These are phyloP conservation scores for Cinara cedri DNA, from an alignment of 2,888 invertebrate species.

Conservation along the genomic window DNA sequence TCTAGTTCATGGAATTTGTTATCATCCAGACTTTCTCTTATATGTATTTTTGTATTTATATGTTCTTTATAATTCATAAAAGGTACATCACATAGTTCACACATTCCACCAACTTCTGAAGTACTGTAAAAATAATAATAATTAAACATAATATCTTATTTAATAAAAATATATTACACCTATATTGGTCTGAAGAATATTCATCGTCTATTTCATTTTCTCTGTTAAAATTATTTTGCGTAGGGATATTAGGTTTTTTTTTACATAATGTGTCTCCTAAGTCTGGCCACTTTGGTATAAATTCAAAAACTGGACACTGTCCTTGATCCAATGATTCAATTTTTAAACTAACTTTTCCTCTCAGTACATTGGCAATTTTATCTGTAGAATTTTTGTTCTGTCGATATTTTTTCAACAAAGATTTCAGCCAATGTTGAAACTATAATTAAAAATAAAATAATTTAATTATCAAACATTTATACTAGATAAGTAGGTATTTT, in stretches of 20 bases:
- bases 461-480: neutral
- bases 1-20: conserved; percentile 40
- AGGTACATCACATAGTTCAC: conserved; percentile 49
- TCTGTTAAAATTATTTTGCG: neutral
- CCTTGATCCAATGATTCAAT: conserved; percentile 47
- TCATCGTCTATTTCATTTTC: conserved; percentile 19
- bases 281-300: conserved; percentile 52
- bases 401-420: conserved; percentile 33
- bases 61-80: conserved; percentile 55
- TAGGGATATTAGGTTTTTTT: conserved; percentile 6
- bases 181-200: conserved; percentile 45
- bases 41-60: conserved; percentile 51
- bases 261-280: conserved; percentile 44
- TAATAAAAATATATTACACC: conserved; percentile 20
- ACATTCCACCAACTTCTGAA: conserved; percentile 53
- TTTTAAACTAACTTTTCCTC: conserved; percentile 53
- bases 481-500: neutral
- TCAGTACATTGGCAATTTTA: conserved; percentile 37
- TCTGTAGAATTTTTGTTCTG: conserved; percentile 28
- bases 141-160: neutral
- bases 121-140: conserved; percentile 27
- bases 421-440: conserved; percentile 49
- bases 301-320: conserved; percentile 51
- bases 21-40: conserved; percentile 46
- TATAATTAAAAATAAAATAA: neutral